Conservation (phyloP, 2,113 vertebrate species). For the Sigmodon hispidus region DNA sequence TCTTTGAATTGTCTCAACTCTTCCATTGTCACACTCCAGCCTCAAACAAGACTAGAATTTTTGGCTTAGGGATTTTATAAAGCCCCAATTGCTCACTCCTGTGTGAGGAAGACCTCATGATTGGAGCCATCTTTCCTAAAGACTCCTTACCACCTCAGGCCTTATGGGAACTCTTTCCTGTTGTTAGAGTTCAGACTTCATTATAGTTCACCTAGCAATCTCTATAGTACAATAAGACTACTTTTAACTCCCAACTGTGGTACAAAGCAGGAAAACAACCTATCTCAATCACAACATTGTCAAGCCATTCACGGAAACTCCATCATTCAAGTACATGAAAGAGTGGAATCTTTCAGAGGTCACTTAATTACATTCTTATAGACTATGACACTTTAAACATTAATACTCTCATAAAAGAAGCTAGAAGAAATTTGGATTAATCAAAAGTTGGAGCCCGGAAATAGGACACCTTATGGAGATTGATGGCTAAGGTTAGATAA, state of each 20-base stretch:
- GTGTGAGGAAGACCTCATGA: too few species aligned
- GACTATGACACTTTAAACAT: slow-evolving; percentile 74
- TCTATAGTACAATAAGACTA: background rate
- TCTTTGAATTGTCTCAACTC: background rate
- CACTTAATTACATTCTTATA: slow-evolving; percentile 56
- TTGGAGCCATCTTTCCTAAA: background rate
- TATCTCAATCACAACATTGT: background rate
- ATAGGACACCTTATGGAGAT: slow-evolving; percentile 65
- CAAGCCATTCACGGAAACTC: background rate
- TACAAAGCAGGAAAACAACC: background rate
- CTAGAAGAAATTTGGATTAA: slow-evolving; percentile 65
- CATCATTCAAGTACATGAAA: slow-evolving; percentile 26
- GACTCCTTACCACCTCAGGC: too few species aligned
- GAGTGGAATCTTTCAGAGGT: slow-evolving; percentile 59
- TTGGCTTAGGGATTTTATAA: background rate
- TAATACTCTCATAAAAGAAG: slow-evolving; percentile 74
- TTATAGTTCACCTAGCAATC: background rate
- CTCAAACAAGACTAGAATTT: background rate
- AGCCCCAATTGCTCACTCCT: background rate
- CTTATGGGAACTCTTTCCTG: background rate
- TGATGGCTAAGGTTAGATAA: slow-evolving; percentile 61
- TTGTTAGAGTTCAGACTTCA: background rate
- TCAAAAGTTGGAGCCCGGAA: slow-evolving; percentile 62
- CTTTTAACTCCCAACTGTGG: background rate
- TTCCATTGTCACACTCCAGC: background rate